Base-by-base conservation (phyloP, 2,888 invertebrate genomes). In the Hylaea fasciaria region DNA sequence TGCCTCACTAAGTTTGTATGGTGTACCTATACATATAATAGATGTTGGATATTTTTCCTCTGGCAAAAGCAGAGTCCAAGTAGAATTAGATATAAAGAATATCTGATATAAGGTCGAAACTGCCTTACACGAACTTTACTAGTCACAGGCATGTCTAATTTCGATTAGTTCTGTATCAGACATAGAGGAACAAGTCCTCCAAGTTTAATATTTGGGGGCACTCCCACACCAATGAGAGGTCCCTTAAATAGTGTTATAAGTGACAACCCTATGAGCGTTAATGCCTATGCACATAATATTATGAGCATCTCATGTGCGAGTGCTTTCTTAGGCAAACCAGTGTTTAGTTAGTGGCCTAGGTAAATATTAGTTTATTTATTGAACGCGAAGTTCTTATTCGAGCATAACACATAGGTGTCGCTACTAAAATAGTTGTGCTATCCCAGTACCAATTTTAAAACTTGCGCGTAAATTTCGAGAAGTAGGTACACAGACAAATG, bases 301-400 rank as follows among this genome's bases (percentile, higher is more conserved):
- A 32, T 32, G 69, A 68, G 73, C 62, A 68, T 70, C 32, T 32
- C 32, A 75, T 68, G 76, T 61, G 71, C 71, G 73, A 67, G 62
- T 57, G 57, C n/a, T n/a, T 37, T 12, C 37, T n/a, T 37, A 37
- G 58, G 62, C 57, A 65, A 59, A 69, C 65, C 56, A 12, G 29
- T 52, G 52, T 45, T 53, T 37, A 16, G 45, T 28, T 53, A 14
- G 39, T 37, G 35, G 22, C 45, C 45, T 53, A 45, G 13, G 53
- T 39, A 45, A 53, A 53, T 39, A 44, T 44, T 44, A 10, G 12
- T 37, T 37, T 37, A 37, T 37, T 37, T 37, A 37, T n/a, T 37
- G 37, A 37, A 37, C 3, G 2, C 11, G 17, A 17, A 0, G 16
- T 43, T 17, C 37, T 37, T 37, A 37, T 37, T 37, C 37, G 37